Base-by-base conservation (phyloP, 2,113 vertebrate species). In the Hippopotamus amphibius region DNA sequence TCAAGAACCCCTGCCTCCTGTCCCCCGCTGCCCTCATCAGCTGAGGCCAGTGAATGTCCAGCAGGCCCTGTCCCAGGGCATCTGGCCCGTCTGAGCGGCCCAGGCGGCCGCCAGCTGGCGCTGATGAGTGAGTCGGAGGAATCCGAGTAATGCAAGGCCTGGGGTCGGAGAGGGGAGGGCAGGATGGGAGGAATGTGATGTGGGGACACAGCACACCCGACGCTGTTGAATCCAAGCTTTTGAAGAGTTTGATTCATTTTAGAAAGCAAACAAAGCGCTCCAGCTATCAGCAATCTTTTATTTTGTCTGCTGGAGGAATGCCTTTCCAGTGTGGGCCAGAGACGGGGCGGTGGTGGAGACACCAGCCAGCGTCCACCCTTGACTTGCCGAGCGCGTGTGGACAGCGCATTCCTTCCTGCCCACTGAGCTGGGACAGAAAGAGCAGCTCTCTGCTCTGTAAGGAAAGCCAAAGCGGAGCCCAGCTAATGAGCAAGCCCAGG, bases 201-300 rank as follows among this genome's bases (percentile, higher is more conserved):
- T 90, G 95, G 97, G 96, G 96, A 92, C 96, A 95, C 95, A 97
- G 95, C 90, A 90, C 0, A 0, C 71, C 43, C 83, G 61, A 89
- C 94, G 65, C 46, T 84, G 48, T 96, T 96, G 59, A 96, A 98
- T 97, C 74, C 96, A 97, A 97, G 96, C 96, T 96, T 97, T 94
- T 95, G 95, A 98, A 99, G 98, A 98, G 96, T 95, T 97, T 97
- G 97, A 97, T 98, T 98, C 97, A 96, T 98, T 98, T 98, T 86
- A 93, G 96, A 98, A 98, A 98, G 83, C 97, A 98, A 98, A 97
- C 90, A 85, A 96, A 97, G 90, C 46, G 33, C 69, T 97, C 74
- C 84, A 92, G 89, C 77, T 95, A 72, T 95, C 0, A 0, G 0
- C 33, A 71, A 21, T 96, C 94, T 97, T 98, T 97, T 96, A 85